Percentiles rank a stretch among this genome's conserved stretches.
Conservation (phyloP, 2,113 vertebrate species). For the Psophia crepitans region DNA sequence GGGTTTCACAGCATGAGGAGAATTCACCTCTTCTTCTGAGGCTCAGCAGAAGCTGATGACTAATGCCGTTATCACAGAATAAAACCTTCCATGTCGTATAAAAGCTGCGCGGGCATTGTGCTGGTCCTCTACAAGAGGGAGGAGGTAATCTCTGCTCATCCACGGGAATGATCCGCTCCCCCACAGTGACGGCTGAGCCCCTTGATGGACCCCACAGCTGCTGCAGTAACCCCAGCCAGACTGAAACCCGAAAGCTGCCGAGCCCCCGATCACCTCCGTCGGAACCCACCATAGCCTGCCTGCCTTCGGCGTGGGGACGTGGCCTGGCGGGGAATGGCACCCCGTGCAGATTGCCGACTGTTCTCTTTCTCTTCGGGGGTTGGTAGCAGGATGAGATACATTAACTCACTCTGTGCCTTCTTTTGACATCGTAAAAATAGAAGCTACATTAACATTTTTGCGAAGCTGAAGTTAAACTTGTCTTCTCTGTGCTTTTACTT, state of each 20-base stretch:
- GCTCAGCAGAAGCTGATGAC: not conserved
- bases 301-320: not conserved
- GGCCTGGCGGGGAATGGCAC: not conserved
- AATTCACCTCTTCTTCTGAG: not conserved
- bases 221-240: not conserved
- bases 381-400: not conserved
- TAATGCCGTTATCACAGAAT: not conserved
- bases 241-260: not conserved
- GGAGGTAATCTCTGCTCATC: not conserved
- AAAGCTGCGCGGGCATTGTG: accelerated
- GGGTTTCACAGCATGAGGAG: not conserved
- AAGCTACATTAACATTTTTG: not conserved
- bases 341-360: accelerated
- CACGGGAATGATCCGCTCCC: not conserved
- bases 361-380: not conserved
- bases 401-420: not conserved
- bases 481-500: not conserved
- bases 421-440: not conserved
- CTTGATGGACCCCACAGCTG: not conserved
- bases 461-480: not conserved
- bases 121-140: not conserved
- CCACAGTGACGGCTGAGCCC: not conserved
- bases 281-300: not conserved
- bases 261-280: accelerated
- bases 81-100: not conserved